Evolutionary conservation across 2,113 vertebrate genomes (phyloP).

Genomic region (Rhabdomys dilectus): DNA sequence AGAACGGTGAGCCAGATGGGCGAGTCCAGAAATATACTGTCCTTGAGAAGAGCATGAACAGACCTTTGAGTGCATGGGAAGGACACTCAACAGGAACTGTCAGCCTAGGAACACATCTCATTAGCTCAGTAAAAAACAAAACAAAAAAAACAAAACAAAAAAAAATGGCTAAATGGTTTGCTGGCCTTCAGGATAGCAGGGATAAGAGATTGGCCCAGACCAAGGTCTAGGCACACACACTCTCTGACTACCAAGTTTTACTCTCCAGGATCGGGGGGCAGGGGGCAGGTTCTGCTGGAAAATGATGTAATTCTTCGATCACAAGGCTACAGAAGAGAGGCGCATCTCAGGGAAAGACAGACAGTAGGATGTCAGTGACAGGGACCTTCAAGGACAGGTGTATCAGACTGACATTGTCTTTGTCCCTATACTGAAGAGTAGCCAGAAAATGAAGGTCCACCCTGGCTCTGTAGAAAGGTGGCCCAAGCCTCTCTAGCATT

Average conservation of each 20-base stretch:
- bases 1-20: slow-evolving; percentile 60
- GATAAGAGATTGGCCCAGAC: not conserved
- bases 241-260: not conserved
- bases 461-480: not conserved
- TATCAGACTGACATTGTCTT: not conserved
- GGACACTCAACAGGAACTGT: not conserved
- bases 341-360: not conserved
- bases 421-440: not conserved
- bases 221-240: not conserved
- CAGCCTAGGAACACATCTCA: not conserved
- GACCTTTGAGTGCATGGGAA: not conserved
- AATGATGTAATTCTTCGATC: not conserved
- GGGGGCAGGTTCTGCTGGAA: not conserved
- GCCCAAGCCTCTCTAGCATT: not conserved
- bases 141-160: too few species aligned
- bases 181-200: not conserved
- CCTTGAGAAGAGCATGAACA: not conserved
- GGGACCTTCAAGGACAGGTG: not conserved
- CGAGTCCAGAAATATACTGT: not conserved
- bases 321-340: not conserved
- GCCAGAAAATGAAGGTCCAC: not conserved
- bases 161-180: not conserved
- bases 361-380: not conserved
- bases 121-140: not conserved
- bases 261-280: too few species aligned